Conservation (phyloP, 2,113 vertebrate species). For the Amphiprion percula region DNA sequence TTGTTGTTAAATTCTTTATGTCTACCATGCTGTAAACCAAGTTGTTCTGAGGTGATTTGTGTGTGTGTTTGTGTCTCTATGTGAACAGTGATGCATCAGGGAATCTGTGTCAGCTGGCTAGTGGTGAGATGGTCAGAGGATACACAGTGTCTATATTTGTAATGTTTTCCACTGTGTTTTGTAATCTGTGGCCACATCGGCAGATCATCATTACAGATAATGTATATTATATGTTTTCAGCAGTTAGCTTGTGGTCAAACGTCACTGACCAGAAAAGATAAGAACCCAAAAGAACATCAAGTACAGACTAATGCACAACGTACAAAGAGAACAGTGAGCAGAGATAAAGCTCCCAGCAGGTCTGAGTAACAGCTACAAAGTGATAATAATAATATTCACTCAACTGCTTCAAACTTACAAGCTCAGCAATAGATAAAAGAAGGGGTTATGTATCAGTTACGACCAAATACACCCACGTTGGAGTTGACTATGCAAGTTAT, state of each 20-base stretch:
- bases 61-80: not conserved
- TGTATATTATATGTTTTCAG: constrained; percentile 20
- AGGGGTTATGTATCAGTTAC: too few relatives aligned
- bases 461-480: too few relatives aligned
- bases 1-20: not conserved
- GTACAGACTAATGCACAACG: not conserved
- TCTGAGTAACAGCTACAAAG: not conserved
- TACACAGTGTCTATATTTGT: constrained; percentile 30
- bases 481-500: too few relatives aligned
- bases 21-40: not conserved
- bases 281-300: not conserved
- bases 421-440: too few relatives aligned
- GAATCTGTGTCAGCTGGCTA: constrained; percentile 8
- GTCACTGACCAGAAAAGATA: constrained; percentile 43
- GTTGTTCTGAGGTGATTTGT: not conserved
- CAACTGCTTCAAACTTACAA: too few relatives aligned
- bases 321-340: not conserved
- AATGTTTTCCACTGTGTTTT: constrained; percentile 4
- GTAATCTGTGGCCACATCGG: constrained; percentile 27
- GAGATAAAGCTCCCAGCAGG: not conserved
- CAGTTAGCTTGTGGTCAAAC: not conserved
- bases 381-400: too few relatives aligned
- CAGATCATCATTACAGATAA: constrained; percentile 20
- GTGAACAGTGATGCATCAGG: not conserved
- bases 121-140: constrained; percentile 4